Conservation (phyloP, 2,113 vertebrate species). For the Saccopteryx leptura region DNA sequence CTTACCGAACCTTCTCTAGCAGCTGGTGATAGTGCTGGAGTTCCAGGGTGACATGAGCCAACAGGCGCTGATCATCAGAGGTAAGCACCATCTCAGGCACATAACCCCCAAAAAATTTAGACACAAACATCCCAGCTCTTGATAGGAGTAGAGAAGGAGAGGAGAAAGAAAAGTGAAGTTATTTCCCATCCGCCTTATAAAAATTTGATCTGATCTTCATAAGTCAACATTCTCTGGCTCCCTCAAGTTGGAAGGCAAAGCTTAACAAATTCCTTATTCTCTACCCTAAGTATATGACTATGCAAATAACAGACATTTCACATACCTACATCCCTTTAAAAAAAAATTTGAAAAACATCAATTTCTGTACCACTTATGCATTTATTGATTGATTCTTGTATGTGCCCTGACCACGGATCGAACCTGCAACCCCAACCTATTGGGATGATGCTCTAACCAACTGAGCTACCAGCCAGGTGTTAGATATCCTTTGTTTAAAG, state of each 20-base stretch:
- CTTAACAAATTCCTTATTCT: slow-evolving; percentile 33
- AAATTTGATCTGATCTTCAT: neutral
- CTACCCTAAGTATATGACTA: slow-evolving; percentile 25
- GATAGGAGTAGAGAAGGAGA: neutral
- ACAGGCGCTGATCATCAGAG: slow-evolving; percentile 92
- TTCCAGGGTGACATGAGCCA: slow-evolving; percentile 94
- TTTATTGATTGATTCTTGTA: no score
- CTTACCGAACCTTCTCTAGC: slow-evolving; percentile 96
- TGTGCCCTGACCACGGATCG: no score
- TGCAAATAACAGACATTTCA: neutral
- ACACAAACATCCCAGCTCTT: slow-evolving; percentile 97
- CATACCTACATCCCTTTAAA: neutral
- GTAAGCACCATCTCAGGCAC: slow-evolving; percentile 94
- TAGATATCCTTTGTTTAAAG: neutral
- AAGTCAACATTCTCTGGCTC: neutral
- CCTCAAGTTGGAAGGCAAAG: slow-evolving; percentile 43
- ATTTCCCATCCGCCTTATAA: neutral
- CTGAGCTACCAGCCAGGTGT: no score
- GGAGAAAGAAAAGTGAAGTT: neutral
- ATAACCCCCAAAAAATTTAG: slow-evolving; percentile 94
- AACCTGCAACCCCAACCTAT: no score
- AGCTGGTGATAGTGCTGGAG: slow-evolving; percentile 94
- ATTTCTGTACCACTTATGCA: no score
- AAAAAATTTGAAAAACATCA: no score
- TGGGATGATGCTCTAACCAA: no score